phyloP scores from a whole-genome alignment of 2,113 vertebrate genomes.

The Sigmodon hispidus region DNA sequence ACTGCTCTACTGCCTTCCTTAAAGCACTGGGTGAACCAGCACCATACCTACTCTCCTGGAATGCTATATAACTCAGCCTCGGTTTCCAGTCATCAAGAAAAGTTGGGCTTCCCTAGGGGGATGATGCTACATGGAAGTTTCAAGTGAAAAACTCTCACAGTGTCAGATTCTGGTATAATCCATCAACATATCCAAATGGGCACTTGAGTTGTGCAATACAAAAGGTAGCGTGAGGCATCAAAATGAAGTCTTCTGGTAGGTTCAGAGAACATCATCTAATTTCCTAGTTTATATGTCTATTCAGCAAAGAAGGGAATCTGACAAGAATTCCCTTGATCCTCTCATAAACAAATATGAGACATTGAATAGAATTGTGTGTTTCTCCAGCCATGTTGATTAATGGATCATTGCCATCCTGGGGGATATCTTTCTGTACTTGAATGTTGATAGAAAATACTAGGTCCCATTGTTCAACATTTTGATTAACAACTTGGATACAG shows the following conservation, averaged over 20 bases:
- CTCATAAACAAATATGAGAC: not conserved
- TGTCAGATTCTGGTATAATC: not conserved
- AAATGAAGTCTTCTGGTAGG: not conserved
- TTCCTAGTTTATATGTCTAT: not conserved
- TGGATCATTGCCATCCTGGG: not conserved
- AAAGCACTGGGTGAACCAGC: not conserved
- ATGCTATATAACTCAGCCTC: not conserved
- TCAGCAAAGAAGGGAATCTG: not conserved
- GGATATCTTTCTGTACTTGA: not conserved
- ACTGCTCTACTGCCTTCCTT: not conserved
- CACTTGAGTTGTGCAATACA: not conserved
- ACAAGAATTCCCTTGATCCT: not conserved
- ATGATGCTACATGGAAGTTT: not conserved
- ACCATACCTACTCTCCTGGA: not conserved
- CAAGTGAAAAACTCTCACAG: not conserved
- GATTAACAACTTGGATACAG: slow-evolving; percentile 67
- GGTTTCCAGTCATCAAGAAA: not conserved
- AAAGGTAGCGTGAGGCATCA: not conserved
- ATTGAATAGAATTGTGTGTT: not conserved
- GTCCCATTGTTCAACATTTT: slow-evolving; percentile 51
- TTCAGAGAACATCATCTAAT: not conserved
- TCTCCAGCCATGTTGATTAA: slow-evolving; percentile 17
- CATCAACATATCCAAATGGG: not conserved
- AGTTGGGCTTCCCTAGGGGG: not conserved
- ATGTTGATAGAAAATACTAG: not conserved